phyloP scores from a whole-genome alignment of 2,888 invertebrate species.

The Himalopsyche tibetana region DNA sequence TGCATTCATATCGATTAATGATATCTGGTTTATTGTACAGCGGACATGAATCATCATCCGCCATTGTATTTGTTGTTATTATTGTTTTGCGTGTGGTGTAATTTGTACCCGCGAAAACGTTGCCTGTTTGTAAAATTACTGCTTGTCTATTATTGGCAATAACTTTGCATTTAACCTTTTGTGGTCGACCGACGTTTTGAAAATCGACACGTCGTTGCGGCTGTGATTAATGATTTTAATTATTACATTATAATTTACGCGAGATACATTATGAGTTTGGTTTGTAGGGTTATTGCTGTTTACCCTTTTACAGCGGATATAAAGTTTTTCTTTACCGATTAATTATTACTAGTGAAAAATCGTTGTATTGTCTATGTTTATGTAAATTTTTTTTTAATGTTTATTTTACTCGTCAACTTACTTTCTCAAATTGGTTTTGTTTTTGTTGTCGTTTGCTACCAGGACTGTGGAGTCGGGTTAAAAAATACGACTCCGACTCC shows the following conservation, averaged over 20 bases:
- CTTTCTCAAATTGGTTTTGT: no score
- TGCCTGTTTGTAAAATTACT: background rate
- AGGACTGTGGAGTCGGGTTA: no score
- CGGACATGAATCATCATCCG: conserved; percentile 36
- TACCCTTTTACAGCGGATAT: no score
- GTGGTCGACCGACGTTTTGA: conserved; percentile 5
- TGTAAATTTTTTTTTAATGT: no score
- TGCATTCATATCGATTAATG: conserved; percentile 51
- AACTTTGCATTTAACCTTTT: conserved; percentile 26
- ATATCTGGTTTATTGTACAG: conserved; percentile 39
- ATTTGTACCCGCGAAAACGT: background rate
- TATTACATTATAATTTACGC: background rate
- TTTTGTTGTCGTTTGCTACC: no score
- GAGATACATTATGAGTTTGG: background rate
- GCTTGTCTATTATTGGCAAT: background rate
- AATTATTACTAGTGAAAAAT: no score
- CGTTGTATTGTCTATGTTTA: no score
- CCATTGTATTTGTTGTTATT: conserved; percentile 10
- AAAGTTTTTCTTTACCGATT: no score
- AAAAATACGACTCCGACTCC: no score
- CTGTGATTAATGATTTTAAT: background rate
- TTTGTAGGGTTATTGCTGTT: no score
- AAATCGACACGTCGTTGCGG: conserved; percentile 12
- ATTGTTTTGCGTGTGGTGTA: background rate
- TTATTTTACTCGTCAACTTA: no score